Percentiles rank a stretch among this genome's conserved stretches.
Evolutionary conservation across 2,888 invertebrate genomes (phyloP).

Genomic region (Xanthia togata): DNA sequence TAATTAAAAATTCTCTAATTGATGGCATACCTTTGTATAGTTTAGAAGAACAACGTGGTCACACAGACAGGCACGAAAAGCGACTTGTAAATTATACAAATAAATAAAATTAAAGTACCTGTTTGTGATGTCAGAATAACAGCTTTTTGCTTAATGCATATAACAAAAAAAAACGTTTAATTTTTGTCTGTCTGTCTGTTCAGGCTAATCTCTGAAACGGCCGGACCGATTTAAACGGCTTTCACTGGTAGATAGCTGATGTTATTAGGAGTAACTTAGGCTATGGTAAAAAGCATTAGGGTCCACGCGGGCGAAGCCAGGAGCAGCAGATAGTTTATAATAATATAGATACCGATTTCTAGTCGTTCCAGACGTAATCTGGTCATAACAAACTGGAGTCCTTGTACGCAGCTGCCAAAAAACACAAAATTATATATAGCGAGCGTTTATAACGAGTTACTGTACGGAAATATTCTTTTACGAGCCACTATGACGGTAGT

Average conservation of each 20-base stretch:
- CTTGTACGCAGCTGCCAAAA: conserved; percentile 55
- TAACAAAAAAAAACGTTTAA: no score
- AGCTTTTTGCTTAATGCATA: no score
- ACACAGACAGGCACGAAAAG: neutral
- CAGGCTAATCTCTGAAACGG: no score
- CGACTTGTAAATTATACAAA: neutral
- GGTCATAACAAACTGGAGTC: conserved; percentile 52
- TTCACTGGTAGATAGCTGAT: no score
- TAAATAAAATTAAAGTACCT: no score
- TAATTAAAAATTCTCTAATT: neutral
- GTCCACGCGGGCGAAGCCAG: no score
- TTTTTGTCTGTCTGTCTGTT: no score
- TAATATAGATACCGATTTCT: conserved; percentile 1
- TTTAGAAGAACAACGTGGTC: neutral
- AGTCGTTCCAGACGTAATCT: conserved; percentile 46
- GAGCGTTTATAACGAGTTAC: conserved; percentile 25
- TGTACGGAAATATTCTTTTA: conserved; percentile 44
- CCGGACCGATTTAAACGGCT: no score
- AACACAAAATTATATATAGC: conserved; percentile 57
- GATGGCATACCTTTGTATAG: neutral
- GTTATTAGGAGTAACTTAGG: no score
- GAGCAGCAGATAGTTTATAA: no score
- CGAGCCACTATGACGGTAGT: neutral
- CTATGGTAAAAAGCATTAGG: no score
- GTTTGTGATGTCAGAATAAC: no score